Evolutionary conservation across 1,140 invertebrate species (phyloP).

Genomic region (Zaprionus tsacasi): DNA sequence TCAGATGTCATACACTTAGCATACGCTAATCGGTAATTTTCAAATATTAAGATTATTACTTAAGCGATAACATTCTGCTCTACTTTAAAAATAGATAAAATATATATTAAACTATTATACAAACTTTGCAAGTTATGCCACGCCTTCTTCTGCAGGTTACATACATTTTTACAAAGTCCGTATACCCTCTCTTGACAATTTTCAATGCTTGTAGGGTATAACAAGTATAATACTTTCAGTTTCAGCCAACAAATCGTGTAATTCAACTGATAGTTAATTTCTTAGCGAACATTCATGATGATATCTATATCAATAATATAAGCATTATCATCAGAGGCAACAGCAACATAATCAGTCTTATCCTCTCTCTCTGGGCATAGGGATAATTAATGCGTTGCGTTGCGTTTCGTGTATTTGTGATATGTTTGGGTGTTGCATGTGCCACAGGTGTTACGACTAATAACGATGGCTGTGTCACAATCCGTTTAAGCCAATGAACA

Average conservation of each 20-base stretch:
- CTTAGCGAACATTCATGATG: background rate
- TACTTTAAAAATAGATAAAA: too few species aligned
- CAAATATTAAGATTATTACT: too few species aligned
- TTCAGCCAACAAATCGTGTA: background rate
- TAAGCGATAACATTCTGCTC: too few species aligned
- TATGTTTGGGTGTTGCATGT: constrained; percentile 56
- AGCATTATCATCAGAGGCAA: constrained; percentile 2
- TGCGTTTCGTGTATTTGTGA: constrained; percentile 50
- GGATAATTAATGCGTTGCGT: constrained; percentile 64
- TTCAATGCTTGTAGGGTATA: too few species aligned
- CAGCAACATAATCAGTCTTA: constrained; percentile 11
- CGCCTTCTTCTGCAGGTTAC: too few species aligned
- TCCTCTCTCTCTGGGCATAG: constrained; percentile 1
- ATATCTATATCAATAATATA: constrained; percentile 1
- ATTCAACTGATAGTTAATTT: background rate
- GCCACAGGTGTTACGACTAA: constrained; percentile 78
- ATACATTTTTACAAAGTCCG: too few species aligned
- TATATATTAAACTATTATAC: too few species aligned
- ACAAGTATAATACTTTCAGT: too few species aligned
- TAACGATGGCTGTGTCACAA: constrained; percentile 60
- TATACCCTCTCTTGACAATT: too few species aligned
- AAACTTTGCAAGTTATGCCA: too few species aligned
- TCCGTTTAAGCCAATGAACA: constrained; percentile 71
- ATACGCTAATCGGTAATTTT: too few species aligned
- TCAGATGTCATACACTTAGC: too few species aligned